Percentiles rank a stretch among this genome's conserved stretches.
Evolutionary conservation across 2,113 vertebrate species (phyloP).

Genomic region (Oreotrochilus melanogaster): DNA sequence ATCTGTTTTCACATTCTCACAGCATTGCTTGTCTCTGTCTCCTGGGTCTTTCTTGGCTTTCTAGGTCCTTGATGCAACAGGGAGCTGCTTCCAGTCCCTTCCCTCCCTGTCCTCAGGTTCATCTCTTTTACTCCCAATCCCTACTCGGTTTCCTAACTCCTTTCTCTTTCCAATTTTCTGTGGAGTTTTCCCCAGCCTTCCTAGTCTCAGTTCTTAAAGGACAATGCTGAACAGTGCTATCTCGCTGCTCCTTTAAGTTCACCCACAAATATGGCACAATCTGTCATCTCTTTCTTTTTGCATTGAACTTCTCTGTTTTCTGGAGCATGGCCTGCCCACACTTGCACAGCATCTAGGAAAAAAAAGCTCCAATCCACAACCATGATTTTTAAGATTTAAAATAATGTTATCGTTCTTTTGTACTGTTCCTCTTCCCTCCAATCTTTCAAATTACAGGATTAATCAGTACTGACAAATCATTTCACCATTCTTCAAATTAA

Average conservation of each 20-base stretch:
- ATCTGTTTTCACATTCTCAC: background rate
- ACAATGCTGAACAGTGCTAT: background rate
- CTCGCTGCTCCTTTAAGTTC: background rate
- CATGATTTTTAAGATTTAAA: background rate
- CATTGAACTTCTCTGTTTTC: background rate
- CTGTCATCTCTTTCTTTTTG: background rate
- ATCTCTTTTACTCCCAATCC: background rate
- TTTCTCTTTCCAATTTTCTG: background rate
- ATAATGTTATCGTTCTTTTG: background rate
- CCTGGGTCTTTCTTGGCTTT: background rate
- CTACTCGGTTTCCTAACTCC: background rate
- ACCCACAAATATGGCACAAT: background rate
- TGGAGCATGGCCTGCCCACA: background rate
- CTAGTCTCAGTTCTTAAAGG: background rate
- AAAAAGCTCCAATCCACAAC: background rate
- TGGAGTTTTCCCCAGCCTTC: background rate
- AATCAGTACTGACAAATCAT: constrained; percentile 13
- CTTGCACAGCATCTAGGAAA: background rate
- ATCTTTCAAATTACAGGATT: constrained; percentile 15
- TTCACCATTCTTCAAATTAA: constrained; percentile 12
- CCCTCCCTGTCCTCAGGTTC: background rate
- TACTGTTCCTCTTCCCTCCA: background rate
- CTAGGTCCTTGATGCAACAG: background rate
- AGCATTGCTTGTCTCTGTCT: background rate
- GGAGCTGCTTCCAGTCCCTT: background rate